Conservation (phyloP, 2,113 vertebrate species). For the Rhodinocichla rosea region DNA sequence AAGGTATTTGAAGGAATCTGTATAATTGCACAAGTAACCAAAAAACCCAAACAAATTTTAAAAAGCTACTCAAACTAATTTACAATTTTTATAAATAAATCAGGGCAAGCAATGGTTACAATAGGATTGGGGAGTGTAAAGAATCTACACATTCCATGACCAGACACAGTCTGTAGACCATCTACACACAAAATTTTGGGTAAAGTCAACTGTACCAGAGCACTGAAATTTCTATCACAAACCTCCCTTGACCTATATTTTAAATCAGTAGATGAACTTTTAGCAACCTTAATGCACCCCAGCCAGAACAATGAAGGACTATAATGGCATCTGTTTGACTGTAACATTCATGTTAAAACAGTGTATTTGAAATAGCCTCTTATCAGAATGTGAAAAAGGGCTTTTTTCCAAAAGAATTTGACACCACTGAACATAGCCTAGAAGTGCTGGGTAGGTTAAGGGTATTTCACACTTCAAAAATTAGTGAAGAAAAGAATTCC, state of each 20-base stretch:
- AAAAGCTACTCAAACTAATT: neutral
- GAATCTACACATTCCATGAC: neutral
- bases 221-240: neutral
- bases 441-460: neutral
- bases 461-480: neutral
- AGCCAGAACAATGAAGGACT: neutral
- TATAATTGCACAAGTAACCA: neutral
- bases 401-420: neutral
- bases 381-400: neutral
- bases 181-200: neutral
- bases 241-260: neutral
- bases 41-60: neutral
- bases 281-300: neutral
- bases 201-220: neutral
- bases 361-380: neutral
- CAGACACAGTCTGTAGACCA: neutral
- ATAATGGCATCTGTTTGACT: neutral
- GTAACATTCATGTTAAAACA: neutral
- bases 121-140: neutral
- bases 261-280: neutral
- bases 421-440: neutral
- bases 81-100: too few species aligned
- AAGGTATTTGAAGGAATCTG: neutral
- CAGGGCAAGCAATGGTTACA: neutral
- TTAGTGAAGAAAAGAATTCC: neutral